Percentiles rank a stretch among this genome's conserved stretches.
These are phyloP conservation scores for Ichneumon xanthorius DNA, from an alignment of 2,888 invertebrate genomes.

Conservation along the genomic window DNA sequence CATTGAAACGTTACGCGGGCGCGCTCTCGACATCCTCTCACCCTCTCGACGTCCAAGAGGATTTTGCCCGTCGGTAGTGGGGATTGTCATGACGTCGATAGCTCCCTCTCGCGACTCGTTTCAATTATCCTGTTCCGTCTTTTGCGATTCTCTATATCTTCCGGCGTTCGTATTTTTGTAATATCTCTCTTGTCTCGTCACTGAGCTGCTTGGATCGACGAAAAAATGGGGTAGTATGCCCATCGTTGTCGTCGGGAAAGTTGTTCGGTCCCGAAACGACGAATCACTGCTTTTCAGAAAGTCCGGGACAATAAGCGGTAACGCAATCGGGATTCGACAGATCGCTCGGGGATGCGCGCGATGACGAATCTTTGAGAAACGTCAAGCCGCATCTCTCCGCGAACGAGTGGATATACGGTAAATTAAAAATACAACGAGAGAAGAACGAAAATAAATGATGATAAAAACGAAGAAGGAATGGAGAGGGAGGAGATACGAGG, in stretches of 20 bases:
- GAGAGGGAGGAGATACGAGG: conserved; percentile 10
- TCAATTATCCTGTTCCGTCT: conserved; percentile 69
- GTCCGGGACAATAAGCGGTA: conserved; percentile 76
- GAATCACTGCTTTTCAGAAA: no score
- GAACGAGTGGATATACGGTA: conserved; percentile 86
- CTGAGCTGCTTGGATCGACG: background rate
- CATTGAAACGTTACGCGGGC: conserved; percentile 66
- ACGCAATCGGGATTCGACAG: conserved; percentile 80
- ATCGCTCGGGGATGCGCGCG: background rate
- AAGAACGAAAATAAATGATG: background rate
- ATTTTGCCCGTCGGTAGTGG: conserved; percentile 23
- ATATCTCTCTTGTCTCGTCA: background rate
- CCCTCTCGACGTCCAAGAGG: conserved; percentile 50
- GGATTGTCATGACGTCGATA: conserved; percentile 56
- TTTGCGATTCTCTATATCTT: conserved; percentile 24
- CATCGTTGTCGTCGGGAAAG: background rate
- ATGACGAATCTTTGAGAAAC: background rate
- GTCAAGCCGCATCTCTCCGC: conserved; percentile 64
- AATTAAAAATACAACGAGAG: conserved; percentile 83
- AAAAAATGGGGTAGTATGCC: background rate
- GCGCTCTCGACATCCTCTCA: conserved; percentile 54
- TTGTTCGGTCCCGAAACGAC: no score
- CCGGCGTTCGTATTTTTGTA: background rate
- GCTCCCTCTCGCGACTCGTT: conserved; percentile 12
- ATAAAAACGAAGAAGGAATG: background rate